Conservation (phyloP, 2,797 vertebrate genomes). For the Sebastes kiyomatsui region DNA sequence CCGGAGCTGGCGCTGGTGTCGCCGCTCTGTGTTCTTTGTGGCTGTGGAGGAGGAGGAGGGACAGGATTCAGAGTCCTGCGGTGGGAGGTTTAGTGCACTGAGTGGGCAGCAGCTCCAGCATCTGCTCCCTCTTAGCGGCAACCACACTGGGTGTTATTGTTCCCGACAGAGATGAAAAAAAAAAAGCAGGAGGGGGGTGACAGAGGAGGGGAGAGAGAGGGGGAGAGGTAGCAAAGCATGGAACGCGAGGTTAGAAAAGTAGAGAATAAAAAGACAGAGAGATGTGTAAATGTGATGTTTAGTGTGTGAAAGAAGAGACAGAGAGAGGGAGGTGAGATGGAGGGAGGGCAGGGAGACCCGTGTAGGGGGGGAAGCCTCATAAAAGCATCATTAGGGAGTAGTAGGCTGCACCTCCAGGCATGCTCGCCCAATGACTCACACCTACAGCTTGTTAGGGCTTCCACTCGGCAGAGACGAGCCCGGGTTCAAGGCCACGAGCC, state of each 20-base stretch:
- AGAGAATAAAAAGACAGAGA: conserved; percentile 16
- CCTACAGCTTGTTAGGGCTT: conserved; percentile 47
- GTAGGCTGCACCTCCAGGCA: conserved; percentile 47
- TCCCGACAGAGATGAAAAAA: conserved; percentile 74
- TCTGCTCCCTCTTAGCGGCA: conserved; percentile 82
- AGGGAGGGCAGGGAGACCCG: conserved; percentile 29
- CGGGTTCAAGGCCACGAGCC: conserved; percentile 23
- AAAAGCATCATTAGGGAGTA: conserved; percentile 63
- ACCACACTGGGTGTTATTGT: conserved; percentile 85
- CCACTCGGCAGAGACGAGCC: conserved; percentile 31
- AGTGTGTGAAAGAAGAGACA: neutral
- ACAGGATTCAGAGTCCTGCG: conserved; percentile 64
- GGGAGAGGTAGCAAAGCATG: conserved; percentile 18
- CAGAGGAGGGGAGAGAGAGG: neutral
- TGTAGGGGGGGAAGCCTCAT: conserved; percentile 24
- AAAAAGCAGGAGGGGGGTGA: neutral
- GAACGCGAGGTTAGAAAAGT: neutral
- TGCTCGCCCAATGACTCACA: conserved; percentile 58
- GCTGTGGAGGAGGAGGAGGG: conserved; percentile 63
- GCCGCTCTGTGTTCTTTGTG: conserved; percentile 69
- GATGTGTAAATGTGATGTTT: conserved; percentile 27
- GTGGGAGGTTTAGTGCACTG: conserved; percentile 76
- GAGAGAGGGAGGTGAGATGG: conserved; percentile 14
- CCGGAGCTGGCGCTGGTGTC: conserved; percentile 65
- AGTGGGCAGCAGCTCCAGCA: conserved; percentile 79